These are phyloP conservation scores for Pangasius larnaudii DNA, from an alignment of 2,797 vertebrate genomes.

Conservation along the genomic window DNA sequence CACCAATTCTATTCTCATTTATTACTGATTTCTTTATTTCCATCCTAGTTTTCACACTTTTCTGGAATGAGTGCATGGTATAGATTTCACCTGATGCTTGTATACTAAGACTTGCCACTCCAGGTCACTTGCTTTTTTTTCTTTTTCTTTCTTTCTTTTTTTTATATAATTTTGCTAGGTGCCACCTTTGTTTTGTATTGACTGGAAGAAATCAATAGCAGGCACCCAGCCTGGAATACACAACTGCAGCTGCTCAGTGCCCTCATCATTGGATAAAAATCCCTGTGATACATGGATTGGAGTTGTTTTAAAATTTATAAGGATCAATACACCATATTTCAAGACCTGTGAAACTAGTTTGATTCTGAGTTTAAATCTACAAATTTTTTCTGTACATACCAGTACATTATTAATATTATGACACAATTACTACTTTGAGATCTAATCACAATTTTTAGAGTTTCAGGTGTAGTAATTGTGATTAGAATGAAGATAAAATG, in stretches of 20 bases:
- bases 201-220: constrained; percentile 48
- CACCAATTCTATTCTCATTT: not conserved
- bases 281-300: constrained; percentile 5
- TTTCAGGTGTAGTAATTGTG: not conserved
- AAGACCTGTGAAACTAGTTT: not conserved
- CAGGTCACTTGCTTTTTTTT: constrained; percentile 19
- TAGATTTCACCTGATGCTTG: not conserved
- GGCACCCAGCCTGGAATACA: constrained; percentile 38
- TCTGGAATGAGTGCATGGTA: not conserved
- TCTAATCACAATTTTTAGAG: not conserved
- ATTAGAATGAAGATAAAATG: not conserved
- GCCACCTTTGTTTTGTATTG: constrained; percentile 45
- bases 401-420: too few relatives aligned
- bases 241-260: constrained; percentile 22
- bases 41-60: not conserved
- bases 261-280: constrained; percentile 44
- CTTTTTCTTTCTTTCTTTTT: not conserved
- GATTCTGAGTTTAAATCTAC: not conserved
- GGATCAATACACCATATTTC: constrained; percentile 16
- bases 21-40: not conserved
- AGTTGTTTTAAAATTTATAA: constrained; percentile 34
- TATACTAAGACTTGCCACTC: constrained; percentile 1
- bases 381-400: not conserved
- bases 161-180: constrained; percentile 27
- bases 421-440: not conserved